Evolutionary conservation across 2,797 vertebrate genomes (phyloP).

Genomic region (Coccyzus lansbergi): DNA sequence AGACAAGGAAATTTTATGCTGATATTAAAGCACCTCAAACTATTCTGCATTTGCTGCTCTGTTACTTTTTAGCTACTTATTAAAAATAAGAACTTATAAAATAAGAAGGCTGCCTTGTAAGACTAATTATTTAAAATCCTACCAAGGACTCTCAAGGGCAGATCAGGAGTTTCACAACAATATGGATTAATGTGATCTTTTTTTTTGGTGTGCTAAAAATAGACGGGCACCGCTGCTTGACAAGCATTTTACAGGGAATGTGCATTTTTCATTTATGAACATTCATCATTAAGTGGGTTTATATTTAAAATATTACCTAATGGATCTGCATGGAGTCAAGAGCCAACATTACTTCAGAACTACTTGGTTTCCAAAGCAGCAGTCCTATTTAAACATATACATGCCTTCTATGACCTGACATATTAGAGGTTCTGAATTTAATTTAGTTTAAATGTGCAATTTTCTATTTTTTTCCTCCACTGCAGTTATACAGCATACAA

Average conservation of each 20-base stretch:
- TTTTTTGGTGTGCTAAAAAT: slow-evolving; percentile 32
- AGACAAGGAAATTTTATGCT: neutral
- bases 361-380: slow-evolving; percentile 41
- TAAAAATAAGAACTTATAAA: neutral
- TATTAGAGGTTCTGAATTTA: slow-evolving; percentile 49
- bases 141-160: slow-evolving; percentile 43
- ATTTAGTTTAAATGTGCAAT: slow-evolving; percentile 34
- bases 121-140: slow-evolving; percentile 3
- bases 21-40: neutral
- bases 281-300: slow-evolving; percentile 64
- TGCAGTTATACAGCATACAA: neutral
- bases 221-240: slow-evolving; percentile 6
- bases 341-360: slow-evolving; percentile 40
- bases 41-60: neutral
- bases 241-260: slow-evolving; percentile 38
- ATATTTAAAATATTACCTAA: slow-evolving; percentile 69
- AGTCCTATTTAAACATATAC: slow-evolving; percentile 44
- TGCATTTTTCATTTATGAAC: slow-evolving; percentile 67
- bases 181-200: slow-evolving; percentile 25
- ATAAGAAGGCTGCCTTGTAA: neutral
- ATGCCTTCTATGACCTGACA: slow-evolving; percentile 35
- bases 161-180: slow-evolving; percentile 32
- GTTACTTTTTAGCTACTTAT: neutral
- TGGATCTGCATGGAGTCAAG: slow-evolving; percentile 17
- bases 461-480: neutral